These are phyloP conservation scores for Psettodes erumei DNA, from an alignment of 2,113 vertebrate species.

Conservation along the genomic window DNA sequence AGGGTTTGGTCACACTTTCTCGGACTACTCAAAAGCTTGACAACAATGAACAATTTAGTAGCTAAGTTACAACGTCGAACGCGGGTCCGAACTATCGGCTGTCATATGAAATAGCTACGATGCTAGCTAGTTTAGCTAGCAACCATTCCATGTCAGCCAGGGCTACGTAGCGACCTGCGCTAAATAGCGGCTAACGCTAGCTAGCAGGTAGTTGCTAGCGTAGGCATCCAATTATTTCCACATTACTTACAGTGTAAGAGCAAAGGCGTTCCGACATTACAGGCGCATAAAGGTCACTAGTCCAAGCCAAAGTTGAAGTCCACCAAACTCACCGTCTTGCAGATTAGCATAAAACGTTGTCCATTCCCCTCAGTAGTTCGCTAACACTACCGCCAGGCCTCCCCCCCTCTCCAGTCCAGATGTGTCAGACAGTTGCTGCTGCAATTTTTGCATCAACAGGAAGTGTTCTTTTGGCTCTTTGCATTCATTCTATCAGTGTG, in stretches of 20 bases:
- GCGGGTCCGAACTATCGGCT: constrained; percentile 44
- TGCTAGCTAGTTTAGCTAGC: constrained; percentile 40
- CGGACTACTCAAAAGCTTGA: background rate
- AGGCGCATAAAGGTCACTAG: background rate
- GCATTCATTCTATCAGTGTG: constrained; percentile 73
- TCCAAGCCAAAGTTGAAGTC: background rate
- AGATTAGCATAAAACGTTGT: constrained; percentile 73
- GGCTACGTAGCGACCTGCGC: constrained; percentile 6
- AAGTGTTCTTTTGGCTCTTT: constrained; percentile 82
- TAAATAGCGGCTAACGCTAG: constrained; percentile 50
- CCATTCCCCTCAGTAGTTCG: constrained; percentile 82
- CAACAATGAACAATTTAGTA: background rate
- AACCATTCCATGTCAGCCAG: background rate
- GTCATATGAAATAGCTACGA: constrained; percentile 45
- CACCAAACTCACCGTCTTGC: constrained; percentile 77
- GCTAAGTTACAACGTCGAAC: constrained; percentile 25
- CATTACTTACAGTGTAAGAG: constrained; percentile 14
- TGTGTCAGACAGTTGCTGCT: constrained; percentile 83
- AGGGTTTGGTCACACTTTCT: background rate
- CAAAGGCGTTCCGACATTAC: constrained; percentile 7
- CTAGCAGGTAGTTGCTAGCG: constrained; percentile 52
- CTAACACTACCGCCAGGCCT: constrained; percentile 81
- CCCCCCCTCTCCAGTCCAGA: constrained; percentile 83
- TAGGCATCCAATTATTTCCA: constrained; percentile 22
- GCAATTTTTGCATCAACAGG: constrained; percentile 83